These are phyloP conservation scores for Poeciliopsis paucimaculata DNA, from an alignment of 2,797 vertebrate genomes.

Conservation along the genomic window DNA sequence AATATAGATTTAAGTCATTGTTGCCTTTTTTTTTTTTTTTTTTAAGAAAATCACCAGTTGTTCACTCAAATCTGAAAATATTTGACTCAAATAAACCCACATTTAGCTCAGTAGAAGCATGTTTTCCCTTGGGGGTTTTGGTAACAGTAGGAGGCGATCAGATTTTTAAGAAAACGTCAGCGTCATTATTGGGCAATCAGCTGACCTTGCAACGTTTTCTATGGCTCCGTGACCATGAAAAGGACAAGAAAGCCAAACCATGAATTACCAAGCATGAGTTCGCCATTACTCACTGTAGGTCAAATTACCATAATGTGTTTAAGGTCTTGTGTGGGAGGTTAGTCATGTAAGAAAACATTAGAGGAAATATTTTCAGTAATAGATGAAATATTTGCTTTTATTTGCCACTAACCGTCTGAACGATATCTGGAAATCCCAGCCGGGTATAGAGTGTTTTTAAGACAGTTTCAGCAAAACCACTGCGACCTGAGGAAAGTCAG, in stretches of 20 bases:
- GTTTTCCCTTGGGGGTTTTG: no score
- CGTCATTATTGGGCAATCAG: background rate
- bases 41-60: background rate
- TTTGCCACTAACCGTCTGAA: background rate
- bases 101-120: background rate
- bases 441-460: background rate
- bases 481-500: background rate
- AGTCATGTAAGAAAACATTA: background rate
- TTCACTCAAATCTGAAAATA: background rate
- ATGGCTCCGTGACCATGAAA: background rate
- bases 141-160: background rate
- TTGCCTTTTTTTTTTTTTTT: background rate
- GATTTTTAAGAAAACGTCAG: background rate
- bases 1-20: background rate
- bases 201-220: slow-evolving; percentile 4
- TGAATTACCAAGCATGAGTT: slow-evolving; percentile 6
- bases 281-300: background rate
- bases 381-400: background rate
- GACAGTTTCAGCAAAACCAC: background rate
- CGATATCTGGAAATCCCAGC: background rate
- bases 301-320: background rate
- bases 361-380: no score
- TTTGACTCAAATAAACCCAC: background rate
- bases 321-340: background rate
- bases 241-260: background rate